Base-by-base conservation (phyloP, 2,888 invertebrate species). In the Herminia tarsipennalis region DNA sequence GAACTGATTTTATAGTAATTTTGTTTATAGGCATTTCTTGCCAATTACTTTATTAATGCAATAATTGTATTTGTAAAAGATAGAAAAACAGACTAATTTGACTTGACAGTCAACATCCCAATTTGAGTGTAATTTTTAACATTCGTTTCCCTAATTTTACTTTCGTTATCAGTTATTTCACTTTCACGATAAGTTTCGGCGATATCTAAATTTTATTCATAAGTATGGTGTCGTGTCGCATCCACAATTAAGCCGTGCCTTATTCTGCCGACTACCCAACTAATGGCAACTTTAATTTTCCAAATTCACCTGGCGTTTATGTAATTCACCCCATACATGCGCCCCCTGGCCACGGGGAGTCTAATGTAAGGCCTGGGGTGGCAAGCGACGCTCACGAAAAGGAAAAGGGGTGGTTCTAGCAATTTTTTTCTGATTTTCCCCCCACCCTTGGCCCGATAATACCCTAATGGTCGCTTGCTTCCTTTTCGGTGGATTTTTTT, bases 401-500 rank as follows among this genome's bases (percentile, higher is more conserved):
- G 87, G 87, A 88, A 89, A 81, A 36, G 12, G 88, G 90, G 90
- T 88, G 90, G 89, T 78, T 71, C 76, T 73, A 81, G 82, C 83
- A 88, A 84, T 88, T 90, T 91, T 91, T 91, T 90, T 88, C 86
- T 76, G 82, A 83, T 85, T 89, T 88, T 82, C 78, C 83, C 81
- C 84, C 86, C 82, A 73, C 78, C 83, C 84, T 83, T 58, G 61
- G 53, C 86, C 78, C 89, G 90, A 91, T 91, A 90, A 91, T 90
- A 89, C 90, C 84, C 88, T 90, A 90, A 91, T 91, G 91, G 91
- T 86, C 83, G 86, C 83, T 80, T 73, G 88, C 88, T 91, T 91
- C 90, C 89, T 90, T 89, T 90, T 88, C 83, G 84, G 78, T 77
- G 76, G 79, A 78, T 81, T 79, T 81, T 78, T 86, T 86, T 87